phyloP scores from a whole-genome alignment of 2,113 vertebrate species.

The Hylia prasina region DNA sequence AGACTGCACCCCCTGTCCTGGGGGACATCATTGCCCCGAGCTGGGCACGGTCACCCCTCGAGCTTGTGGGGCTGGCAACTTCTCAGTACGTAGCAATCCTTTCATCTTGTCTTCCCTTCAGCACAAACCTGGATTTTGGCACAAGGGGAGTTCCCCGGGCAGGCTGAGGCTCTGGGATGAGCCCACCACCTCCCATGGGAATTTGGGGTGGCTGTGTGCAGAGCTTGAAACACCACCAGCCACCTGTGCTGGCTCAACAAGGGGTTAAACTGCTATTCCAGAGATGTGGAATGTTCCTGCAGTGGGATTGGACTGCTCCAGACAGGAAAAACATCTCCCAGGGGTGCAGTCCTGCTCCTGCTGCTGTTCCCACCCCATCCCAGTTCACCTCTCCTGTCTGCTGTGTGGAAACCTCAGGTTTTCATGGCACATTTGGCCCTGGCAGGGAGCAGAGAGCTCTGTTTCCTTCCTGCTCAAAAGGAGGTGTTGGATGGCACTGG shows the following conservation, averaged over 20 bases:
- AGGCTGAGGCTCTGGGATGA: background rate
- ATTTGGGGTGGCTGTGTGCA: background rate
- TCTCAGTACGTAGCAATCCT: constrained; percentile 78
- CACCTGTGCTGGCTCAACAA: background rate
- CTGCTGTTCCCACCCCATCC: background rate
- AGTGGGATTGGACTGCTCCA: background rate
- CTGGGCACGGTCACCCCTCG: constrained; percentile 77
- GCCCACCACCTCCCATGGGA: background rate
- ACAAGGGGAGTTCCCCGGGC: background rate
- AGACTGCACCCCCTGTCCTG: constrained; percentile 80
- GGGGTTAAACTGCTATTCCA: background rate
- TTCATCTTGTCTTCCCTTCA: background rate
- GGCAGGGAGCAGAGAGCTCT: background rate
- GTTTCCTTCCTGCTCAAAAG: background rate
- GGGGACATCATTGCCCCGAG: constrained; percentile 82
- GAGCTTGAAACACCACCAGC: background rate
- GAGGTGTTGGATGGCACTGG: background rate
- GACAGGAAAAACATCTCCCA: accelerated
- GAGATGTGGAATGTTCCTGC: background rate
- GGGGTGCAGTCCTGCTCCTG: accelerated
- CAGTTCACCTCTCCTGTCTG: background rate
- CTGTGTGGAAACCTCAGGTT: background rate
- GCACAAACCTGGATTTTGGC: background rate
- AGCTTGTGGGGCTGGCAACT: constrained; percentile 81
- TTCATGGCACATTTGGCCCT: background rate